Evolutionary conservation across 2,113 vertebrate genomes (phyloP), one percentile per base, ranked within the genome.

Genomic region (Eublepharis macularius): DNA sequence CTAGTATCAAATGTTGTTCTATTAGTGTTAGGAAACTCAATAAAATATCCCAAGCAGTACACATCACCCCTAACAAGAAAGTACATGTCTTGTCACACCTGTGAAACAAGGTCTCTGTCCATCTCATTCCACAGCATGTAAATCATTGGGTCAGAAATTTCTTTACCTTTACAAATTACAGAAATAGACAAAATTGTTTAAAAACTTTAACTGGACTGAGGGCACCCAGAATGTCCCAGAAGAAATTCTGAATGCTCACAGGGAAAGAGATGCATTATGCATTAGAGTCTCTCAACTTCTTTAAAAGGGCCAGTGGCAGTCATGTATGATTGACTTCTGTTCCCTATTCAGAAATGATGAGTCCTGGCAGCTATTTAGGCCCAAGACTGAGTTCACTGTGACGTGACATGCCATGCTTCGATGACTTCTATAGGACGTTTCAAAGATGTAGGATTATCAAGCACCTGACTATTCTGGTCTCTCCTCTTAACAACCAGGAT

Each of bases 41-140:
- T 80, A 79, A 68, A 75, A 83, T 77, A 79, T 78, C 24, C n/a
- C 74, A 8, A 34, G 1, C 4, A 54, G 17, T 41, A 4, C 29
- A 45, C 32, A 29, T 24, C 8, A 4, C 7, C 21, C 9, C 60
- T 63, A 29, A 63, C 19, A 26, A 63, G 60, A 76, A 69, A 83
- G 14, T 24, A 68, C 81, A 70, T 4, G 2, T 70, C 84, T 88
- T 84, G 54, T 85, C 63, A 76, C n/a, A 83, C 51, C 84, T 89
- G 85, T 89, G 76, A 94, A 79, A 87, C 83, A 82, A 34, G 77
- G 0, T 51, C 81, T 83, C 83, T 93, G 87, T 72, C 84, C 86
- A 90, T 93, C 73, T 85, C 78, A 80, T 82, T 68, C 81, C n/a
- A 79, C 34, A 86, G 81, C 82, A 91, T 90, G 92, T 89, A 90